phyloP scores from a whole-genome alignment of 2,113 vertebrate genomes.

The Colossoma macropomum region DNA sequence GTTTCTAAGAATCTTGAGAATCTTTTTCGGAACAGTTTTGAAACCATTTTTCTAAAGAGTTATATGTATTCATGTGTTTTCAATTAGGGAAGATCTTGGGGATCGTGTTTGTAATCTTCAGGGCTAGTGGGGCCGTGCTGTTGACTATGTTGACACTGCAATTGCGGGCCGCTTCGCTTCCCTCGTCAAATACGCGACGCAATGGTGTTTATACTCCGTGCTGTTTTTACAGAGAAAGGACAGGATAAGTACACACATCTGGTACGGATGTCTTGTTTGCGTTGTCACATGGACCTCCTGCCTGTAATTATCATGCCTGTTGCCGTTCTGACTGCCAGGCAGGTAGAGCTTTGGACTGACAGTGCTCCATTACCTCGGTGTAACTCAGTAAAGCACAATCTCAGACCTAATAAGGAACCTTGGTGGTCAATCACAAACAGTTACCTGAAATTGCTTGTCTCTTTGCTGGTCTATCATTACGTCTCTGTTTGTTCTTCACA shows the following conservation, averaged over 20 bases:
- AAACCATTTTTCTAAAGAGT: not conserved
- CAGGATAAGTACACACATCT: slow-evolving; percentile 36
- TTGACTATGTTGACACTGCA: slow-evolving; percentile 23
- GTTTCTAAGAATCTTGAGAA: not conserved
- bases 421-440: not conserved
- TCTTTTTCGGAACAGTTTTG: not conserved
- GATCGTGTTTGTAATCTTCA: not conserved
- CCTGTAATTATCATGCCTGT: slow-evolving; percentile 33
- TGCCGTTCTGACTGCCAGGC: slow-evolving; percentile 32
- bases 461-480: not conserved
- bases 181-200: slow-evolving; percentile 1
- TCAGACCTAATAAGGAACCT: not conserved
- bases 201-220: slow-evolving; percentile 9
- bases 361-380: not conserved
- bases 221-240: slow-evolving; percentile 41
- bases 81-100: not conserved
- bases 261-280: slow-evolving; percentile 46
- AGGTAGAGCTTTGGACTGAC: slow-evolving; percentile 32
- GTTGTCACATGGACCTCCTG: slow-evolving; percentile 38
- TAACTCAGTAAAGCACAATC: not conserved
- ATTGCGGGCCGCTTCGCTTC: slow-evolving; percentile 9
- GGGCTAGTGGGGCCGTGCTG: not conserved
- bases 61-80: not conserved
- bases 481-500: slow-evolving; percentile 29
- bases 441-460: not conserved